Base-by-base conservation (phyloP, 2,888 invertebrate genomes). In the Himalopsyche japonica region DNA sequence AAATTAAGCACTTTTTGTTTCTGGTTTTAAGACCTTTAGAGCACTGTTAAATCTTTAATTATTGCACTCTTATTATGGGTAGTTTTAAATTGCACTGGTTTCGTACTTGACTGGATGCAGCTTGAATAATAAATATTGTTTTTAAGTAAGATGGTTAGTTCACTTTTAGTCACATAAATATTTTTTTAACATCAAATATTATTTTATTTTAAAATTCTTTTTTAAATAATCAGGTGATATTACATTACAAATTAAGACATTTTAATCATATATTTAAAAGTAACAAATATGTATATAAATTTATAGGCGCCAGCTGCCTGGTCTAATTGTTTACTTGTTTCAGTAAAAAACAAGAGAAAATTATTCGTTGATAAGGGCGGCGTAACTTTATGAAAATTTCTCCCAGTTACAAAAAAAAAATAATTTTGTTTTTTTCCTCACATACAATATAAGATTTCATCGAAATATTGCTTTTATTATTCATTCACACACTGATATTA, bases 241-340 rank as follows among this genome's bases (percentile, higher is more conserved):
- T 27, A 70, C 1, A 57, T 57, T 24, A 20, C 20, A 57, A 57
- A 57, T 57, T 57, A 7, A 24, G 1, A 6, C 1, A 8, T 57
- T 57, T 57, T 57, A 24, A 3, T 20, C 24, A 43, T 43, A 43
- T 43, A 43, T 43, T 43, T 43, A 43, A 15, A 0, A 15, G 43
- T 43, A 43, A 43, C 7, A 43, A 8, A 37, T 43, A 1, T 43
- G 4, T 43, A 43, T 37, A 5, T n/a, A n/a, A n/a, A n/a, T n/a
- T n/a, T n/a, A n/a, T 7, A 37, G 1, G 37, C 27, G 3, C 15
- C 70, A 3, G 30, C 30, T 15, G 3, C 70, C 70, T 70, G 30
- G 20, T 70, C 27, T 70, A 70, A 80, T 81, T 83, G 77, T 87
- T 87, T 86, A 86, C 87, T 85, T 86, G 87, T 80, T 87, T 87